Base-by-base conservation (phyloP, 2,797 vertebrate genomes). In the Enteromius viviparus region DNA sequence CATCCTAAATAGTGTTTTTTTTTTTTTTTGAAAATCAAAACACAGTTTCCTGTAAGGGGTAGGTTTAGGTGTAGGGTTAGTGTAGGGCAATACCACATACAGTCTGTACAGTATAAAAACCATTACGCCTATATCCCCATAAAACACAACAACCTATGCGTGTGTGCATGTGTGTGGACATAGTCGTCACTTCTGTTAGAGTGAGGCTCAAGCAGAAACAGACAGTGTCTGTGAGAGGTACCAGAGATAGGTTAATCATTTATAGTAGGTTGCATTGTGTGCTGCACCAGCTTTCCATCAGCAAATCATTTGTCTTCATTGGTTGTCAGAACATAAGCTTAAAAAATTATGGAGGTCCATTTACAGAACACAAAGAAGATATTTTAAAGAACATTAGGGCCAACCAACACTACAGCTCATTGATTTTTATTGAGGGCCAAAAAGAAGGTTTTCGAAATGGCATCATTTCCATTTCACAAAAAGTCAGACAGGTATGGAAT, bases 121-220 rank as follows among this genome's bases (percentile, higher is more conserved):
- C 5, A 37, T 37, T 37, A 37, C 34, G 6, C 5, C 6, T 37
- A 37, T 37, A 6, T 37, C 34, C 34, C 34, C 5, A 37, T 37
- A 6, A 37, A 37, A 37, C 34, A 37, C 34, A 37, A 37, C 5
- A 6, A 4, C 3, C 34, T 34, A 4, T 55, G 45, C 14, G 14
- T 14, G 45, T 68, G 68, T 42, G n/a, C 12, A 6, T 58, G n/a
- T 60, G 23, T 49, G 51, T 53, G 79, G 26, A 55, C 37, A 66
- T 37, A 76, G 42, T 66, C 19, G 6, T 37, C 26, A 58, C 15
- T 76, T 58, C 34, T 58, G 72, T 76, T 76, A 21, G 79, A 0
- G 29, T 32, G 34, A 65, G 62, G 21, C 76, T 42, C 42, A 29
- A 42, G 15, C 49, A 37, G 49, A 81, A 34, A 76, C 78, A 80